phyloP scores from a whole-genome alignment of 2,113 vertebrate species.

The Syrrhaptes paradoxus region DNA sequence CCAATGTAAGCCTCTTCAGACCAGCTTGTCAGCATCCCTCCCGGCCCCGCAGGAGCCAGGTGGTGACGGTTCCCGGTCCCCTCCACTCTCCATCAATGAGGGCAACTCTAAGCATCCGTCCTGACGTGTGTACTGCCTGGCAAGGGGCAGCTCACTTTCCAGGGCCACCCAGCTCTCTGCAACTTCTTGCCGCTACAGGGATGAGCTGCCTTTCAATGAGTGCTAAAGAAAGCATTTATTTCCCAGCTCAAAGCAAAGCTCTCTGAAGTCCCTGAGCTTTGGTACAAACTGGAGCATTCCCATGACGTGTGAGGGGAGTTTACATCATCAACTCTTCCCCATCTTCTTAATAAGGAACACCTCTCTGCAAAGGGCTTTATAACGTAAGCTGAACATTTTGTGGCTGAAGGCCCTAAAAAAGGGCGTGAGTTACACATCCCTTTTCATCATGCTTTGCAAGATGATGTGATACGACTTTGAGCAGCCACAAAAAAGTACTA shows the following conservation, averaged over 20 bases:
- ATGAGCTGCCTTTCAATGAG: background rate
- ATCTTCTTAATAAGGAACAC: background rate
- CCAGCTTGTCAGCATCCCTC: background rate
- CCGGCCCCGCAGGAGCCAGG: background rate
- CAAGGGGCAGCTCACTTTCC: background rate
- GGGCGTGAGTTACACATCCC: background rate
- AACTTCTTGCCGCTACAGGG: background rate
- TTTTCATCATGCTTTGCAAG: background rate
- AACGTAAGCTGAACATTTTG: background rate
- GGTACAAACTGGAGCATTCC: background rate
- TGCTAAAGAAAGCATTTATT: background rate
- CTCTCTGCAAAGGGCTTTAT: background rate
- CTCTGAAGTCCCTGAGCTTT: background rate
- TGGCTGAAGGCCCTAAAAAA: background rate
- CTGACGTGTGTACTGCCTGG: background rate
- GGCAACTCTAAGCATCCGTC: background rate
- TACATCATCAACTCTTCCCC: background rate
- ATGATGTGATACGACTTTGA: background rate
- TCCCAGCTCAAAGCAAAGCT: background rate
- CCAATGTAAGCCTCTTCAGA: background rate
- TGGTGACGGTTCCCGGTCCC: background rate
- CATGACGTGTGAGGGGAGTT: background rate
- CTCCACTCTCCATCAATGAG: background rate
- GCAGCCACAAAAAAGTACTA: background rate
- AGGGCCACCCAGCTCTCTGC: background rate